Conservation (phyloP, 2,888 invertebrate species). For the Encarsia formosa region DNA sequence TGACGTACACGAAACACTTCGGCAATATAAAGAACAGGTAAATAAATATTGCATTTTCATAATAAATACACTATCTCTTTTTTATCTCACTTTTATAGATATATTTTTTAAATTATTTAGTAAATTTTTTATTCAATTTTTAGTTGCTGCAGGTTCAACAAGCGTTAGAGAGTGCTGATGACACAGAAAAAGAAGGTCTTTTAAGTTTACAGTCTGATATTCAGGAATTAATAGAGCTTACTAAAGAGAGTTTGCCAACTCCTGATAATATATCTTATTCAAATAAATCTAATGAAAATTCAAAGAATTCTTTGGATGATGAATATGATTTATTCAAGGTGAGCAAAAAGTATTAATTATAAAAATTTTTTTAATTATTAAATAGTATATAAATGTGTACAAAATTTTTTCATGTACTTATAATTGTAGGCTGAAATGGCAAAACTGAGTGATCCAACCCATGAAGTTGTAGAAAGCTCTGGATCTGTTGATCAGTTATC, state of each 20-base stretch:
- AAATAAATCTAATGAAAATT: constrained; percentile 29
- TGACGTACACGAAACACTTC: constrained; percentile 37
- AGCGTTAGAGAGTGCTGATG: constrained; percentile 54
- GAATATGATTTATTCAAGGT: constrained; percentile 72
- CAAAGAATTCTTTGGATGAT: constrained; percentile 49
- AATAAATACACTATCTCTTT: too few relatives aligned
- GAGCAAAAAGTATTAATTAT: constrained; percentile 28
- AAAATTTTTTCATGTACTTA: not conserved
- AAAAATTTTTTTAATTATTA: not conserved
- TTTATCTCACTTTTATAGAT: not conserved
- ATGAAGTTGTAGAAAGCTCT: constrained; percentile 27
- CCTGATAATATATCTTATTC: constrained; percentile 36
- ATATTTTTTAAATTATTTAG: not conserved
- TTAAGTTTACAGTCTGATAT: constrained; percentile 62
- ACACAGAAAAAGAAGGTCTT: constrained; percentile 58
- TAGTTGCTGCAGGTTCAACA: constrained; percentile 63
- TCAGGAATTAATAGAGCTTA: constrained; percentile 65
- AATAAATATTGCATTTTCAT: not conserved
- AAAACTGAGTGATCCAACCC: constrained; percentile 53
- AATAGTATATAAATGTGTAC: not conserved
- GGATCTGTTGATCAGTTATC: constrained; percentile 37
- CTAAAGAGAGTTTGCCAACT: constrained; percentile 57
- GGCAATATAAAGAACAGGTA: constrained; percentile 45
- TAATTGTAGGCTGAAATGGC: constrained; percentile 40
- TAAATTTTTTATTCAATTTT: constrained; percentile 19